phyloP scores from a whole-genome alignment of 2,888 invertebrate genomes.

The Eilema sororculum region DNA sequence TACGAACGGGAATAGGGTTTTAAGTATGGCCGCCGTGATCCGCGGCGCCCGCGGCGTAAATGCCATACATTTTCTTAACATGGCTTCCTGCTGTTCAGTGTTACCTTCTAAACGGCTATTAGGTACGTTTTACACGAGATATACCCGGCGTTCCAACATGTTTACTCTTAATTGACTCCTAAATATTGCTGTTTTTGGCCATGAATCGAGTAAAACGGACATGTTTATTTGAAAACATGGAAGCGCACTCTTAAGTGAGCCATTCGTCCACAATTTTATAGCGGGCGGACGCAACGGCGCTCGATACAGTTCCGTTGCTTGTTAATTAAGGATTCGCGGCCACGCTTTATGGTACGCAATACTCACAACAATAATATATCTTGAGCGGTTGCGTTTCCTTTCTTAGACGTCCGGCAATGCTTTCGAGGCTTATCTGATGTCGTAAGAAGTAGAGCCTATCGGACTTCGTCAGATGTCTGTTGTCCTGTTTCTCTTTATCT shows the following conservation, averaged over 20 bases:
- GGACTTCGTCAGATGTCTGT: slow-evolving; percentile 67
- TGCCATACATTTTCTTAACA: slow-evolving; percentile 67
- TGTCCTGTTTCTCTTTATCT: slow-evolving; percentile 67
- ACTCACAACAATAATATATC: slow-evolving; percentile 77
- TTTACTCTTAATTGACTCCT: slow-evolving; percentile 82
- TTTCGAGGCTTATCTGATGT: slow-evolving; percentile 76
- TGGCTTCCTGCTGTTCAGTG: slow-evolving; percentile 80
- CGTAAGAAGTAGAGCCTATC: slow-evolving; percentile 69
- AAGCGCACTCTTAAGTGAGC: slow-evolving; percentile 65
- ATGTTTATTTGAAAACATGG: slow-evolving; percentile 75
- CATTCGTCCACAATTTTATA: slow-evolving; percentile 59
- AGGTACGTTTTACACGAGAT: slow-evolving; percentile 78
- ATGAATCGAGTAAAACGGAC: slow-evolving; percentile 78
- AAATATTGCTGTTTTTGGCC: slow-evolving; percentile 81
- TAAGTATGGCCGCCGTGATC: slow-evolving; percentile 63
- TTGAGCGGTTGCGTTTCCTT: slow-evolving; percentile 69
- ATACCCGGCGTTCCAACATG: slow-evolving; percentile 72
- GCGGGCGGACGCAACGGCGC: slow-evolving; percentile 40
- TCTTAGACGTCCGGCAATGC: slow-evolving; percentile 63
- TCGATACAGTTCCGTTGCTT: slow-evolving; percentile 70
- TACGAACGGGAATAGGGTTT: slow-evolving; percentile 70
- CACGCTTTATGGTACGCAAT: slow-evolving; percentile 73
- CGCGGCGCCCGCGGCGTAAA: slow-evolving; percentile 66
- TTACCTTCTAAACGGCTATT: slow-evolving; percentile 78
- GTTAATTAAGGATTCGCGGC: slow-evolving; percentile 76